Evolutionary conservation across 64 coral and sea anemone species (phyloP).

Genomic region (Trachythela sp.): DNA sequence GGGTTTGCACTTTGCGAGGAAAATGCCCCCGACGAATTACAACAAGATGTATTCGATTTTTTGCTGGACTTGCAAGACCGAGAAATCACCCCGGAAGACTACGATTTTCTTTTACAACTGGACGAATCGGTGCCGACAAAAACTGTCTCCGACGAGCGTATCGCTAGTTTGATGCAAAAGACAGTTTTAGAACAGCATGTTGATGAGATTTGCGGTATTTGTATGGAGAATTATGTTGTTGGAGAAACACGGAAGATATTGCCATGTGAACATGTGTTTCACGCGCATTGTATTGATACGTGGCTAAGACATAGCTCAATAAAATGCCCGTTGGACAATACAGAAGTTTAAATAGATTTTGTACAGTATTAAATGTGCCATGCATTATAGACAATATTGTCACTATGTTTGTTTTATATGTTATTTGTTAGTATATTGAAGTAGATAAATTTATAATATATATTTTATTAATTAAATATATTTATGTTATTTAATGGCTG

Average conservation of each 20-base stretch:
- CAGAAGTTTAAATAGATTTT: not conserved
- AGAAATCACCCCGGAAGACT: constrained; percentile 1
- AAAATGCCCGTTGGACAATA: not conserved
- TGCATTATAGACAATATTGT: too few relatives aligned
- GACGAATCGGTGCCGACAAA: not conserved
- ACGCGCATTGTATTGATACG: not conserved
- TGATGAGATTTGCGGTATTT: not conserved
- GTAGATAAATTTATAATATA: too few relatives aligned
- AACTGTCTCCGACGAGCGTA: not conserved
- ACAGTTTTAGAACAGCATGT: not conserved
- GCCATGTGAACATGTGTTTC: not conserved
- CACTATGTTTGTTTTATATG: too few relatives aligned
- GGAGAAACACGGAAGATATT: not conserved
- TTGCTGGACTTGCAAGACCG: not conserved
- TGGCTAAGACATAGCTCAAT: not conserved
- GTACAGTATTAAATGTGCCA: too few relatives aligned
- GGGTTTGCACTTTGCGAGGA: not conserved
- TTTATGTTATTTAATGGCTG: too few relatives aligned
- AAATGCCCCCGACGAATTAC: not conserved
- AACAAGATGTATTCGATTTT: not conserved
- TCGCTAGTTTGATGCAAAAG: not conserved
- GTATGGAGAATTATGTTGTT: not conserved
- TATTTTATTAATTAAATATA: too few relatives aligned
- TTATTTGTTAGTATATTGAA: too few relatives aligned
- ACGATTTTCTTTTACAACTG: not conserved